phyloP scores from a whole-genome alignment of 2,797 vertebrate genomes.

The Silurus lanzhouensis region DNA sequence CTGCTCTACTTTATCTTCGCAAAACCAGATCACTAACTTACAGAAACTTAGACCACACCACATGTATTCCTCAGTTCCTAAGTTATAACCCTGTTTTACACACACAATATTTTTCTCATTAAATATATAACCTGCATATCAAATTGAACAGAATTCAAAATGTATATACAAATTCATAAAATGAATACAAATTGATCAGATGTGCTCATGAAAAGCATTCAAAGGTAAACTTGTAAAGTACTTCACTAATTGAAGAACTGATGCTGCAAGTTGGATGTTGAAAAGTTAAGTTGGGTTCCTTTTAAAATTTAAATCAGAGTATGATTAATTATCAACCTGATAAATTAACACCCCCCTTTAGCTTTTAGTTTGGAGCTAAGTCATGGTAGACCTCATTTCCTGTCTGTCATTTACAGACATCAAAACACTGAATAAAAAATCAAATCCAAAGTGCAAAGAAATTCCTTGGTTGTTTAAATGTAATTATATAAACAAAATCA shows the following conservation, averaged over 20 bases:
- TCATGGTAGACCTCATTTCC: neutral
- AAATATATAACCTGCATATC: neutral
- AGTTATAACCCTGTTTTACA: neutral
- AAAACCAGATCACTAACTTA: neutral
- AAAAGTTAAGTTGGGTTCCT: neutral
- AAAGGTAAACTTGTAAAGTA: neutral
- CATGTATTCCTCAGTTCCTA: neutral
- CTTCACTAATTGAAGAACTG: neutral
- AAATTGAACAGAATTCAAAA: neutral
- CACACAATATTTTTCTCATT: neutral
- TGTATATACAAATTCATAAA: no score
- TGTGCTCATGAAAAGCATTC: neutral
- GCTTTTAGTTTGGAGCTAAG: conserved; percentile 9
- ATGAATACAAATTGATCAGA: neutral
- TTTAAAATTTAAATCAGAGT: neutral
- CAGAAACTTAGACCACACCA: neutral
- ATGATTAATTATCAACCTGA: neutral
- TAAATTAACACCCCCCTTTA: neutral
- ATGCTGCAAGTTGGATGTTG: neutral
- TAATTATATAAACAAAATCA: neutral
- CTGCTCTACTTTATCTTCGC: conserved; percentile 24
- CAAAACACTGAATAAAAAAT: neutral
- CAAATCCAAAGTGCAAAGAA: neutral
- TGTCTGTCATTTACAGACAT: conserved; percentile 24
- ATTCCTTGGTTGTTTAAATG: neutral